Base-by-base conservation (phyloP, 1,140 invertebrate species). In the Cotesia vestalis region DNA sequence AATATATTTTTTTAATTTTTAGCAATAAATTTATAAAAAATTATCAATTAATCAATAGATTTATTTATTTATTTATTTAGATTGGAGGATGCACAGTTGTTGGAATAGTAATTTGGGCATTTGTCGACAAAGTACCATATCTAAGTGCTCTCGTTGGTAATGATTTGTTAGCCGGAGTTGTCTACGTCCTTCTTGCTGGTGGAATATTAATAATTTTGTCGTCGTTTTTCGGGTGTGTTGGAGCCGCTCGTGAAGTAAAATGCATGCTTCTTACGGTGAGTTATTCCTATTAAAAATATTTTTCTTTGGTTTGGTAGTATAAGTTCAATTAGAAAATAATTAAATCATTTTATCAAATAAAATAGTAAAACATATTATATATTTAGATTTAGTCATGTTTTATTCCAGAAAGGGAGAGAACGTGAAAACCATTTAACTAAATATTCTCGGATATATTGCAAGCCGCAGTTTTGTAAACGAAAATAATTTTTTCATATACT, bases 241-340 rank as follows among this genome's bases (percentile, higher is more conserved):
- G 95, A 14, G 94, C 95, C 4, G 90, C 93, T 12, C 94, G 92
- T 76, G 95, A 96, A 89, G 91, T 96, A 69, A 95, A 95, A 84
- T 97, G 94, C 83, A 91, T 96, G 90, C 88, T 96, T 5, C 88
- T 96, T 57, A 94, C 92, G 84, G 95, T 96, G 87, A 89, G 89
- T 84, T 38, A 14, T 27, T 27, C 27, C 35, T 46, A n/a, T 27
- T 51, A 11, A 11, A 0, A 12, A 63, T 34, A 0, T 17, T 46
- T 53, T 64, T 46, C 27, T 27, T 27, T 27, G n/a, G n/a, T n/a
- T 27, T 27, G 27, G 27, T 27, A 27, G 27, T 27, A 27, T 27
- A 1, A 27, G 17, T 27, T 27, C 27, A 27, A 27, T 27, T 2
- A 27, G 27, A 27, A 27, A 27, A 27, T 27, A 27, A 27, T 27